Percentiles rank a stretch among this genome's conserved stretches.
Conservation (phyloP, 2,797 vertebrate species). For the Falco rusticolus region DNA sequence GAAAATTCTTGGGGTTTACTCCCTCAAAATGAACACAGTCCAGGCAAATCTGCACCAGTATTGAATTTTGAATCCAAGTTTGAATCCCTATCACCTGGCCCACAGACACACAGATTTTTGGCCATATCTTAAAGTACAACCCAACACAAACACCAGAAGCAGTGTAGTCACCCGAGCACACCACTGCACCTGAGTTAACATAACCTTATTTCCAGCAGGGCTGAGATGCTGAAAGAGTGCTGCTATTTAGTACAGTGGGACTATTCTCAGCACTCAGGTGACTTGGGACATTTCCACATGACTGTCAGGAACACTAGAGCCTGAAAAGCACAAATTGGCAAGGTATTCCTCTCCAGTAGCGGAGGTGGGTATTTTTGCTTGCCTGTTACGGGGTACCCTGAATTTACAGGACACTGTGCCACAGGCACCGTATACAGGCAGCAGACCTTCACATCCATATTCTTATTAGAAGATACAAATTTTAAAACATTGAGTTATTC, state of each 20-base stretch:
- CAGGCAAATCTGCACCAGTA: neutral
- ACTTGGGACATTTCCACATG: neutral
- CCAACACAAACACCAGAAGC: neutral
- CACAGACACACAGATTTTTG: neutral
- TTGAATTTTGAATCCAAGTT: neutral
- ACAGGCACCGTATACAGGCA: neutral
- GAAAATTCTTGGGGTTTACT: neutral
- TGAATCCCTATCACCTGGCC: neutral
- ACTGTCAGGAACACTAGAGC: neutral
- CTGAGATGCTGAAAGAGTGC: neutral
- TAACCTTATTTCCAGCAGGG: neutral
- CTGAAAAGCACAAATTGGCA: neutral
- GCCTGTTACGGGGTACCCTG: neutral
- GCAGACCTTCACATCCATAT: neutral
- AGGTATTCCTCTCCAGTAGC: neutral
- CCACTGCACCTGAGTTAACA: neutral
- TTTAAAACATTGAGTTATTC: neutral
- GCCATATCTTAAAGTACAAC: neutral
- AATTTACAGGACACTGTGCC: neutral
- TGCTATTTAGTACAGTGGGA: neutral
- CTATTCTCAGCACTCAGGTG: neutral
- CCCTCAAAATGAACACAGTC: neutral
- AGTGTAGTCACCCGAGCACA: neutral
- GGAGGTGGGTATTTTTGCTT: neutral
- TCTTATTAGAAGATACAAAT: neutral